Percentiles rank a stretch among this genome's conserved stretches.
phyloP scores from a whole-genome alignment of 2,113 vertebrate genomes.

The Clinocottus analis region DNA sequence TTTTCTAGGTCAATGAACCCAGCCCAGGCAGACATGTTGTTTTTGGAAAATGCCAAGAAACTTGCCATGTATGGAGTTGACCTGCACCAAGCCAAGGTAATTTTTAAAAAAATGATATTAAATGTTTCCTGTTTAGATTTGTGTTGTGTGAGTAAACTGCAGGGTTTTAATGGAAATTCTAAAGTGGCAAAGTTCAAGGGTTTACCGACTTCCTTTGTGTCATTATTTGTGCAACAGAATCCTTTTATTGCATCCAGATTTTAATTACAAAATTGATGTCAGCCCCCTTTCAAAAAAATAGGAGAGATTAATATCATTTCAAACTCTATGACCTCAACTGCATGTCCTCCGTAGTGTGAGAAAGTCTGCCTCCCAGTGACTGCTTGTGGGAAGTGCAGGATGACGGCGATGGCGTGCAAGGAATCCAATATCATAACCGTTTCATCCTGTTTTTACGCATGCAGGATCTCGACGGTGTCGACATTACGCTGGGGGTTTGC shows the following conservation, averaged over 20 bases:
- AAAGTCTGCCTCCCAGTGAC: conserved; percentile 67
- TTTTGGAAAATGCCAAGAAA: conserved; percentile 97
- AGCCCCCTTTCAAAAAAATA: conserved; percentile 23
- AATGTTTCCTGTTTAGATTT: background rate
- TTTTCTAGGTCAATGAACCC: conserved; percentile 92
- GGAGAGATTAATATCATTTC: conserved; percentile 53
- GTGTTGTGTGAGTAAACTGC: background rate
- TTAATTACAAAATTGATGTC: conserved; percentile 69
- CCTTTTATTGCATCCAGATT: conserved; percentile 44
- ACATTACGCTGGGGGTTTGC: conserved; percentile 96
- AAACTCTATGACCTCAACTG: conserved; percentile 51
- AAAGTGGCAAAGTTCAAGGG: background rate
- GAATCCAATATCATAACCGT: background rate
- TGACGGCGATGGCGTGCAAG: background rate
- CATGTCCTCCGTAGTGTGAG: background rate
- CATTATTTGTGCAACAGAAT: conserved; percentile 7
- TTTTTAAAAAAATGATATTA: background rate
- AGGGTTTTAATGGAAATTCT: background rate
- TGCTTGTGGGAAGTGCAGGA: conserved; percentile 31
- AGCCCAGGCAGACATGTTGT: conserved; percentile 95
- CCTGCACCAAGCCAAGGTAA: conserved; percentile 95
- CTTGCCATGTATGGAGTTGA: conserved; percentile 98
- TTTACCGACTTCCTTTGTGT: background rate
- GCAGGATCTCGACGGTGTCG: conserved; percentile 93
- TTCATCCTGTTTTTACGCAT: conserved; percentile 7